Percentiles rank a stretch among this genome's conserved stretches.
These are phyloP conservation scores for Drosophila asahinai DNA, from an alignment of 1,140 invertebrate genomes.

Conservation along the genomic window DNA sequence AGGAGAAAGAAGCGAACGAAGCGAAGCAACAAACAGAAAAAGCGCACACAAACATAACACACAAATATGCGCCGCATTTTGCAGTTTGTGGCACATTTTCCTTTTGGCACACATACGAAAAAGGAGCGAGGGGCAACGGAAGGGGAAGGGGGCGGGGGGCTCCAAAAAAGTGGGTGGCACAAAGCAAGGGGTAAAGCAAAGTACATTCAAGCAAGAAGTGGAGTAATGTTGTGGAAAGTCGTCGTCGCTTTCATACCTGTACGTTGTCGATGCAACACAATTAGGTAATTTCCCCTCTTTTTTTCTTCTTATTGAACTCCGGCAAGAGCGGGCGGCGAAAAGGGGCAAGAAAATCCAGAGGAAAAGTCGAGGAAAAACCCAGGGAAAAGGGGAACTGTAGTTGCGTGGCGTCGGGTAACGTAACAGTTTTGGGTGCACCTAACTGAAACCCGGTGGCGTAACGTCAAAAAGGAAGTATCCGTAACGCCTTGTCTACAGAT, in stretches of 20 bases:
- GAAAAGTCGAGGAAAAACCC: constrained; percentile 14
- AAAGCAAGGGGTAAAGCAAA: constrained; percentile 35
- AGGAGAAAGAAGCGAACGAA: constrained; percentile 71
- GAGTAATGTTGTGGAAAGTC: constrained; percentile 76
- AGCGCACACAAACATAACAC: constrained; percentile 31
- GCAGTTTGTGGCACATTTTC: constrained; percentile 80
- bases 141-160: not conserved
- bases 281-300: constrained; percentile 77
- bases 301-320: constrained; percentile 71
- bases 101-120: constrained; percentile 73
- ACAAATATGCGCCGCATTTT: constrained; percentile 59
- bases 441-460: constrained; percentile 52
- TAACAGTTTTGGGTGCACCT: constrained; percentile 59
- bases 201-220: constrained; percentile 67
- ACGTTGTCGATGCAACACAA: constrained; percentile 73
- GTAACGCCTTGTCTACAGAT: constrained; percentile 42
- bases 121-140: not conserved
- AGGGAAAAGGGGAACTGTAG: constrained; percentile 6
- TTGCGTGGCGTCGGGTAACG: constrained; percentile 58
- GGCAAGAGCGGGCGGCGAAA: not conserved
- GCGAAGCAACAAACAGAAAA: constrained; percentile 62
- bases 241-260: constrained; percentile 16
- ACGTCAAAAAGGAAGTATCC: constrained; percentile 70
- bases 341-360: constrained; percentile 11
- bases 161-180: constrained; percentile 24